Percentiles rank a stretch among this genome's conserved stretches.
These are phyloP conservation scores for Porites cylindrica DNA, from an alignment of 92 coral and sea anemone species.

Conservation along the genomic window DNA sequence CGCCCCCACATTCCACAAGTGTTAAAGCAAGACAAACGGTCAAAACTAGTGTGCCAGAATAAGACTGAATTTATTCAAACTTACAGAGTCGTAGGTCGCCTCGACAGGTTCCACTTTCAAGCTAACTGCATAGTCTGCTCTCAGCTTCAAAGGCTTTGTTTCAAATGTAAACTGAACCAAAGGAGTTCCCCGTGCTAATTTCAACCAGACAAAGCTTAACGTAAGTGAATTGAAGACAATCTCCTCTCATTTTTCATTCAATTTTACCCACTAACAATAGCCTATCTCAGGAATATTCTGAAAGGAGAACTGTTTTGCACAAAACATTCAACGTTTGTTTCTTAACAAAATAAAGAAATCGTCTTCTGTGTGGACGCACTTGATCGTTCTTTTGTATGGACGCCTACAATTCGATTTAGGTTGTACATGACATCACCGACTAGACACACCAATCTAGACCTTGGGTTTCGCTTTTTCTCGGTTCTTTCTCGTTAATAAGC, in stretches of 20 bases:
- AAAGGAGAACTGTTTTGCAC: neutral
- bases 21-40: neutral
- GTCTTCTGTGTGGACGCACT: no score
- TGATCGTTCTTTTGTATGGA: no score
- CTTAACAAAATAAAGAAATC: no score
- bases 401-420: no score
- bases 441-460: no score
- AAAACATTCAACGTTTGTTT: neutral
- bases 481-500: no score
- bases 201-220: neutral
- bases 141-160: slow-evolving; percentile 72
- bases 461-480: no score
- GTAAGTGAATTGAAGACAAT: neutral
- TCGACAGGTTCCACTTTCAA: slow-evolving; percentile 91
- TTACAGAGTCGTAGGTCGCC: slow-evolving; percentile 82
- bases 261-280: no score
- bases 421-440: no score
- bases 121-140: slow-evolving; percentile 83
- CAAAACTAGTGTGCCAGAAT: neutral
- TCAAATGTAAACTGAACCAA: slow-evolving; percentile 80
- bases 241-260: no score
- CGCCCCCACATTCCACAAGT: no score
- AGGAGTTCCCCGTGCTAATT: slow-evolving; percentile 68
- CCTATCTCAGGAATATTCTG: no score
- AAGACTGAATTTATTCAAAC: neutral